Percentiles rank a stretch among this genome's conserved stretches.
These are phyloP conservation scores for Oreohelix idahoensis DNA, from an alignment of 1,140 invertebrate species.

Conservation along the genomic window DNA sequence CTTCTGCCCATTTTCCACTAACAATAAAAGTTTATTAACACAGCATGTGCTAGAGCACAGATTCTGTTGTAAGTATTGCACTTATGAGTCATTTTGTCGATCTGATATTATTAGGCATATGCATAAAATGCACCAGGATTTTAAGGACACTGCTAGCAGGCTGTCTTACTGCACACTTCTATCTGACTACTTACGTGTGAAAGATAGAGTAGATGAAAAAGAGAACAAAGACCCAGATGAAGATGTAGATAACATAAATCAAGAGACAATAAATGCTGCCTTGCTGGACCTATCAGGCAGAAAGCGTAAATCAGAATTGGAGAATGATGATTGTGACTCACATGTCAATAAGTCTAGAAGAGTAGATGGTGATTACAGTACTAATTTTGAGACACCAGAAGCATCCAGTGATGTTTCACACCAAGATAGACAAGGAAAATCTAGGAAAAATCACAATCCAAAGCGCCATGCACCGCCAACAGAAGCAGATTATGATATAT, in stretches of 20 bases:
- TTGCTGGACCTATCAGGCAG: neutral
- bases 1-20: conserved; percentile 62
- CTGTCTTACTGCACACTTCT: conserved; percentile 61
- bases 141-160: conserved; percentile 50
- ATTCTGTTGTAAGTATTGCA: conserved; percentile 64
- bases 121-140: conserved; percentile 52
- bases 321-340: neutral
- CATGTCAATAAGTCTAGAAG: neutral
- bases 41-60: conserved; percentile 64
- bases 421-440: conserved; percentile 17
- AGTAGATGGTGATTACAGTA: neutral
- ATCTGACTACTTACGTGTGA: conserved; percentile 55
- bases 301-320: neutral
- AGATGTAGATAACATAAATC: conserved; percentile 32
- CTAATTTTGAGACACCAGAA: neutral
- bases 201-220: conserved; percentile 26
- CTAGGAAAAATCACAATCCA: conserved; percentile 4
- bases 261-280: conserved; percentile 13
- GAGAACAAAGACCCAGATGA: conserved; percentile 47
- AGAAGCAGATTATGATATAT: conserved; percentile 48
- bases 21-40: conserved; percentile 53
- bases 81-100: conserved; percentile 65
- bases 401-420: neutral
- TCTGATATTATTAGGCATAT: conserved; percentile 63
- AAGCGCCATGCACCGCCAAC: conserved; percentile 20